Conservation (phyloP, 2,113 vertebrate genomes). For the Solea senegalensis region DNA sequence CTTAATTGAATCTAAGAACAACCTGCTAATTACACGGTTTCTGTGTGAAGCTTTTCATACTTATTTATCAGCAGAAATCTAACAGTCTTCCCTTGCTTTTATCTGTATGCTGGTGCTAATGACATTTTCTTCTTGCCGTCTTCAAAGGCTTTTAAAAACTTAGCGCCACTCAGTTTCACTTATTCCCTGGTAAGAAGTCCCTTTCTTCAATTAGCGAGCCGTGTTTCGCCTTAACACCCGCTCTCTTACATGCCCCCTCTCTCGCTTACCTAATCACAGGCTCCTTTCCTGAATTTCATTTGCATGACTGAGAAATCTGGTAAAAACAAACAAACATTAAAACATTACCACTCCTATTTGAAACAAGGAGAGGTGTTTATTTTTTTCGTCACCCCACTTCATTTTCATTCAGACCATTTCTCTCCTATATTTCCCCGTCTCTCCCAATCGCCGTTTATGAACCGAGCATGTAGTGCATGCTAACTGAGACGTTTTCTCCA, state of each 20-base stretch:
- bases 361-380: not conserved
- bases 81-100: too few species aligned
- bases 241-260: slow-evolving; percentile 3
- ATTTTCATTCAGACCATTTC: not conserved
- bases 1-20: too few species aligned
- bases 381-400: not conserved
- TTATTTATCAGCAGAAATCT: too few species aligned
- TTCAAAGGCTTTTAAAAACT: not conserved
- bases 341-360: not conserved
- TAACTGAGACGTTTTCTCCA: slow-evolving; percentile 37
- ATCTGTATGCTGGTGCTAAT: not conserved
- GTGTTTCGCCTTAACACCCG: slow-evolving; percentile 1
- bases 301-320: slow-evolving; percentile 4
- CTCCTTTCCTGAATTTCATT: not conserved
- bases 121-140: not conserved
- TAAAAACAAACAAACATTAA: slow-evolving; percentile 6
- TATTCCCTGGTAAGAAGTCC: not conserved
- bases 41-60: too few species aligned
- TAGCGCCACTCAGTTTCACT: not conserved
- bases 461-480: slow-evolving; percentile 54
- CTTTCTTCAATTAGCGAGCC: slow-evolving; percentile 4
- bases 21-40: too few species aligned
- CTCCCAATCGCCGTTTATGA: slow-evolving; percentile 22
- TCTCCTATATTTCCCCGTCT: not conserved
- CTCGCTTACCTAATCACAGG: not conserved